Evolutionary conservation across 1,140 invertebrate genomes (phyloP), one percentile per base, ranked within the genome.

Genomic region (Lordiphosa collinella): DNA sequence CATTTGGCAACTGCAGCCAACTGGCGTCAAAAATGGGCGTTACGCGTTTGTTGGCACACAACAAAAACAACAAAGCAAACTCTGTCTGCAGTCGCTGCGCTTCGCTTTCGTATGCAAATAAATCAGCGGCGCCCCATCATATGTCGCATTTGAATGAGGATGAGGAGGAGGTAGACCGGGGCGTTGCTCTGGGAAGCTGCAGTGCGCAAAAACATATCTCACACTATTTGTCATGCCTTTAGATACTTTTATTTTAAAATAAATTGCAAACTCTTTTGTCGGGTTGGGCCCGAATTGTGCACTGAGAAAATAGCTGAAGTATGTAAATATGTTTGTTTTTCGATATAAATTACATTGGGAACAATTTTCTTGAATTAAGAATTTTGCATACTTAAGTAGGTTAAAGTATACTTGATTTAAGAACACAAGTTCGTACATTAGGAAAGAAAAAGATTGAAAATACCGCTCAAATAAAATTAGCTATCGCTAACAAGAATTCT

Each of bases 91-190:
- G 25, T 46, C 51, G 54, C 76, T 73, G 85, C 79, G 65, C 79
- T 82, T 73, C 79, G 65, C 79, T 82, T 73, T 87, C 78, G 71
- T 73, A 82, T 76, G 78, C 85, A 87, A 87, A 87, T 87, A 87
- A 87, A 87, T 87, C 85, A 87, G 75, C 29, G 72, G 64, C 59
- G 68, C 67, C 68, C 63, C 71, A 70, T 73, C 82, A 86, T 67
- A 82, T 76, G 72, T 86, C 75, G 59, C 68, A 69, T 55, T 72
- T 52, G 32, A 61, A 52, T 52, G 47, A 12, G 40, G 11, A 12
- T 25, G 13, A n/a, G 34, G 12, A n/a, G 31, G 52, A 18, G 43
- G 25, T 35, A 14, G 47, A 22, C 4, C 18, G 18, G 46, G 54
- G 37, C 14, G n/a, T 16, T 40, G 31, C 37, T 50, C 67, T 55